Conservation (phyloP, 1,140 invertebrate species). For the Drosophila eugracilis region DNA sequence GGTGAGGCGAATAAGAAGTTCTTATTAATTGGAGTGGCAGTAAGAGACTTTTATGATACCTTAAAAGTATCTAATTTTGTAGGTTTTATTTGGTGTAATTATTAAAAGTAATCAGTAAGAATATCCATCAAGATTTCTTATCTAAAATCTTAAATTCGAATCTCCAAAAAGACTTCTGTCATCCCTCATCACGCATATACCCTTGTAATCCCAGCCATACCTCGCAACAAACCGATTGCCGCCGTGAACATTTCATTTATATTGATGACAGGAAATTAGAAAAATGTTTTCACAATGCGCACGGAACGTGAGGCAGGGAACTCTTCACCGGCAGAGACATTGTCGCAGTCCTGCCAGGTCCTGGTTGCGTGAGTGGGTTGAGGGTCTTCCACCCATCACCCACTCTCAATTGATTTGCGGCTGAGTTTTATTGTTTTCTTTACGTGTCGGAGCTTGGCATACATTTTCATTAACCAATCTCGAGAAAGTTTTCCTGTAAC, state of each 20-base stretch:
- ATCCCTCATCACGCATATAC: conserved; percentile 3
- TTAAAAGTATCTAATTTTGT: too few relatives aligned
- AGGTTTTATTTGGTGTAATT: too few relatives aligned
- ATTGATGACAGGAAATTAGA: conserved; percentile 83
- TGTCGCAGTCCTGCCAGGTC: conserved; percentile 24
- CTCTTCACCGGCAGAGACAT: conserved; percentile 34
- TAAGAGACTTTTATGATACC: too few relatives aligned
- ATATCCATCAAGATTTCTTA: too few relatives aligned
- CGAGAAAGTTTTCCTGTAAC: conserved; percentile 32
- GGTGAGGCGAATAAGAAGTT: background rate
- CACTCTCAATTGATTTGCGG: conserved; percentile 65
- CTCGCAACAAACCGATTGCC: conserved; percentile 26
- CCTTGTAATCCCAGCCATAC: background rate
- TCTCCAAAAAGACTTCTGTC: background rate
- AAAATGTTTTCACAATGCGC: conserved; percentile 71
- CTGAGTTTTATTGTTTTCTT: conserved; percentile 46
- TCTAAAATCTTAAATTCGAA: background rate
- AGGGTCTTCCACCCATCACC: background rate
- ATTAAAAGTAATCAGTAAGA: too few relatives aligned
- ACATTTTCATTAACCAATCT: conserved; percentile 64
- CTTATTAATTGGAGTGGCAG: background rate
- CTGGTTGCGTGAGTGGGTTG: conserved; percentile 10
- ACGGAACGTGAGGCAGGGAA: conserved; percentile 25
- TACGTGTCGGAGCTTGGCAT: conserved; percentile 50
- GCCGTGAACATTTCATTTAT: conserved; percentile 75